Conservation (phyloP, 2,888 invertebrate genomes). For the Spialia ferax region DNA sequence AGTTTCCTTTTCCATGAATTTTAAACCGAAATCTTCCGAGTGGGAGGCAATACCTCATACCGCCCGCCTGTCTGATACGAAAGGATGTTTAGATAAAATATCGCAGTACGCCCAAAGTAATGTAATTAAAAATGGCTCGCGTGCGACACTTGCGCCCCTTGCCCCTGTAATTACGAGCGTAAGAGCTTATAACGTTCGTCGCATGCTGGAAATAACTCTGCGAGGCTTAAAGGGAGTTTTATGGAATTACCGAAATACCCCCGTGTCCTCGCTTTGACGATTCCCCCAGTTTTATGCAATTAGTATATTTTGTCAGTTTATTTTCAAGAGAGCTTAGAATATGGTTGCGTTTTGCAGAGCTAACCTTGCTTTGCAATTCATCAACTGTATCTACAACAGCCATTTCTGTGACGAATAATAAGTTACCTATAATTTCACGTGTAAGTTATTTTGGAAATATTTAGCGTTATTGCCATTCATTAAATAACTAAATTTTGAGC, state of each 20-base stretch:
- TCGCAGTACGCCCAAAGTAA: slow-evolving; percentile 23
- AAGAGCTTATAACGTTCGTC: slow-evolving; percentile 36
- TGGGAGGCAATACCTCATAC: not conserved
- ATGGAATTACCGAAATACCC: slow-evolving; percentile 34
- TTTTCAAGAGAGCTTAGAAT: not conserved
- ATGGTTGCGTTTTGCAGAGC: too few relatives aligned
- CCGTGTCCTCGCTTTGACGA: slow-evolving; percentile 12
- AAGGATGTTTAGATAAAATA: slow-evolving; percentile 24
- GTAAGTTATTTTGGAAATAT: too few relatives aligned
- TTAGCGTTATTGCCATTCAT: too few relatives aligned
- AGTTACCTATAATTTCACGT: too few relatives aligned
- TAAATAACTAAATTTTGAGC: too few relatives aligned
- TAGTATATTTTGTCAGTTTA: not conserved
- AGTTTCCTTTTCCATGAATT: too few relatives aligned
- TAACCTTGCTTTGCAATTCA: too few relatives aligned
- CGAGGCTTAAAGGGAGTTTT: slow-evolving; percentile 28
- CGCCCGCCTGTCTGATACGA: not conserved
- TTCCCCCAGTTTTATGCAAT: slow-evolving; percentile 11
- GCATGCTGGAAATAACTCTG: slow-evolving; percentile 35
- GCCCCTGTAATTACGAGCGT: slow-evolving; percentile 36
- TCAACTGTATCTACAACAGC: too few relatives aligned
- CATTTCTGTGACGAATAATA: too few relatives aligned
- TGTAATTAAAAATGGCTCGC: slow-evolving; percentile 41
- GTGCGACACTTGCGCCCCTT: slow-evolving; percentile 34
- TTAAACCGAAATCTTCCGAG: not conserved